Conservation (phyloP, 2,888 invertebrate species). For the Drosophila tripunctata region DNA sequence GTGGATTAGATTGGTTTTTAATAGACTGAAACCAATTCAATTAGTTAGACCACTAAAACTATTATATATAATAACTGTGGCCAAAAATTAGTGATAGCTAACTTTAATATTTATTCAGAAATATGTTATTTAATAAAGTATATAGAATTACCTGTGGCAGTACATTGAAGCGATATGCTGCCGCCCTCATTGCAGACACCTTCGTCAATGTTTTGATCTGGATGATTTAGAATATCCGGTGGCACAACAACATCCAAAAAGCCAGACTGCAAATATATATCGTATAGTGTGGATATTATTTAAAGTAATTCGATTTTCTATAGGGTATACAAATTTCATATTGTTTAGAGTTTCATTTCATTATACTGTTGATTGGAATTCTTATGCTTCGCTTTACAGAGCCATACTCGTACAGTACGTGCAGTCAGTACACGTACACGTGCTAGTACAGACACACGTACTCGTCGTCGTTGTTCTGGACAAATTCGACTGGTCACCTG, state of each 20-base stretch:
- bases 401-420: slow-evolving; percentile 10
- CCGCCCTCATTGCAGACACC: slow-evolving; percentile 93
- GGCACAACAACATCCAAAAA: slow-evolving; percentile 94
- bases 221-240: slow-evolving; percentile 91
- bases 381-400: slow-evolving; percentile 1
- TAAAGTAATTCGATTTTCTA: too few species aligned
- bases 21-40: too few species aligned
- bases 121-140: too few species aligned
- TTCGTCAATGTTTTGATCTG: slow-evolving; percentile 85
- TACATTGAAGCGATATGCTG: slow-evolving; percentile 90
- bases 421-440: slow-evolving; percentile 4
- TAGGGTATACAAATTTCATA: not conserved
- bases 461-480: not conserved
- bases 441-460: not conserved
- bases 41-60: too few species aligned
- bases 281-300: too few species aligned
- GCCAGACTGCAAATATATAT: slow-evolving; percentile 89
- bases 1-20: not conserved
- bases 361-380: slow-evolving; percentile 15
- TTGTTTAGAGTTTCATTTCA: not conserved
- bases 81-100: too few species aligned
- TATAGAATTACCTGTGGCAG: slow-evolving; percentile 86
- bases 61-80: too few species aligned
- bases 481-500: slow-evolving; percentile 20
- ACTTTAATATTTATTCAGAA: too few species aligned